phyloP scores from a whole-genome alignment of 30 jellyfish, hydroid and myxozoan genomes.

The Aurelia sp. region DNA sequence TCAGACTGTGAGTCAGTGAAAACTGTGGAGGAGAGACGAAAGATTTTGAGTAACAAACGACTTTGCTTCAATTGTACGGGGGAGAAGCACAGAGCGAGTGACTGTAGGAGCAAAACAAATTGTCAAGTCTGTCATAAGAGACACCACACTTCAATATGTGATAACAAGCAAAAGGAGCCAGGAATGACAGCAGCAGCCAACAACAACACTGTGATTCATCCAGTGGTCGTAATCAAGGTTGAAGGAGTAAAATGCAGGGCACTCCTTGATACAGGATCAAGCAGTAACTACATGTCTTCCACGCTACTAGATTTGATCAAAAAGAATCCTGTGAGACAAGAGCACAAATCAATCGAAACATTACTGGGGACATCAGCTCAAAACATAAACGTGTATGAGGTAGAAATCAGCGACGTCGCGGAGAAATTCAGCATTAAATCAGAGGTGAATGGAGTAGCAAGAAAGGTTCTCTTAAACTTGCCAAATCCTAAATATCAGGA shows the following conservation, averaged over 20 bases:
- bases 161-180: conserved; percentile 27
- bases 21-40: conserved; percentile 45
- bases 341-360: conserved; percentile 60
- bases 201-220: conserved; percentile 19
- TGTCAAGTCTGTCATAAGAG: conserved; percentile 63
- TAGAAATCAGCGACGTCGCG: conserved; percentile 10
- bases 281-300: conserved; percentile 19
- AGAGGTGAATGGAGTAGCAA: conserved; percentile 51
- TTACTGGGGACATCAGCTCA: conserved; percentile 42
- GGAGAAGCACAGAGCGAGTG: conserved; percentile 64
- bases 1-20: conserved; percentile 52
- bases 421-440: conserved; percentile 17
- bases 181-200: conserved; percentile 40
- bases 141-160: conserved; percentile 84
- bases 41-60: conserved; percentile 19
- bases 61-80: conserved; percentile 73
- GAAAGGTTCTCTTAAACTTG: conserved; percentile 48
- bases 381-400: conserved; percentile 51
- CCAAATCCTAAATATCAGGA: conserved; percentile 57
- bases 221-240: background rate
- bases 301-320: conserved; percentile 41
- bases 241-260: too few species aligned
- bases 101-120: conserved; percentile 53
- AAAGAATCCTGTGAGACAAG: conserved; percentile 63
- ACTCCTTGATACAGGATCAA: too few species aligned